Percentiles rank a stretch among this genome's conserved stretches.
Evolutionary conservation across 2,888 invertebrate species (phyloP).

Genomic region (Volucella bombylans): DNA sequence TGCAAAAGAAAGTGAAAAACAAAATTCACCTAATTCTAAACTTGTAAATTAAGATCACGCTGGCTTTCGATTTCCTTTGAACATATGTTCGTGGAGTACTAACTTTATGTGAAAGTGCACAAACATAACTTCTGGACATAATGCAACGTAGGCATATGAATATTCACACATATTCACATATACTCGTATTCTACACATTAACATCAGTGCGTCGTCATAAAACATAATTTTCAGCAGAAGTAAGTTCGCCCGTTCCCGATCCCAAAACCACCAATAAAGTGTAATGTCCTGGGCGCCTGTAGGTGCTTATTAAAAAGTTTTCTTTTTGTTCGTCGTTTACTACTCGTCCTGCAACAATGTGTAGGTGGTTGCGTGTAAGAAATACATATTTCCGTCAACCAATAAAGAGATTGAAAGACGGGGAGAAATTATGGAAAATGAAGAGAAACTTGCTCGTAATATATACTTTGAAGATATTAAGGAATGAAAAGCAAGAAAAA

Average conservation of each 20-base stretch:
- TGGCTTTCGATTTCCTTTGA: no score
- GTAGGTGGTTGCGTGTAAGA: slow-evolving; percentile 63
- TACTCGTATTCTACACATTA: slow-evolving; percentile 45
- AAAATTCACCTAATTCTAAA: no score
- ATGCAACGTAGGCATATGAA: neutral
- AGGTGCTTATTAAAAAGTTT: slow-evolving; percentile 71
- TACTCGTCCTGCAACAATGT: slow-evolving; percentile 59
- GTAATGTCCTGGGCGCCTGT: slow-evolving; percentile 53
- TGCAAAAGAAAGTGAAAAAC: no score
- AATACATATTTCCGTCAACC: slow-evolving; percentile 70
- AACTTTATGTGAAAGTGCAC: neutral
- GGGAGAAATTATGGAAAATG: slow-evolving; percentile 67
- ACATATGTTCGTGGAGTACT: no score
- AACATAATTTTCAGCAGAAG: slow-evolving; percentile 59
- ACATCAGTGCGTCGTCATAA: slow-evolving; percentile 32
- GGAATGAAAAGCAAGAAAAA: slow-evolving; percentile 25
- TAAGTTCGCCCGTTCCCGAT: slow-evolving; percentile 32
- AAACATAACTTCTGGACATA: neutral
- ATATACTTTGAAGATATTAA: slow-evolving; percentile 65
- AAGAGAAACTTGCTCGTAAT: slow-evolving; percentile 69
- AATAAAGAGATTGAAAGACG: slow-evolving; percentile 68
- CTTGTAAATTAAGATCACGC: no score
- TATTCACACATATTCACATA: slow-evolving; percentile 16
- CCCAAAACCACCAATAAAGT: no score
- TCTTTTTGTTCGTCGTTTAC: neutral